These are phyloP conservation scores for Premnoplex brunnescens DNA, from an alignment of 2,797 vertebrate genomes.

Conservation along the genomic window DNA sequence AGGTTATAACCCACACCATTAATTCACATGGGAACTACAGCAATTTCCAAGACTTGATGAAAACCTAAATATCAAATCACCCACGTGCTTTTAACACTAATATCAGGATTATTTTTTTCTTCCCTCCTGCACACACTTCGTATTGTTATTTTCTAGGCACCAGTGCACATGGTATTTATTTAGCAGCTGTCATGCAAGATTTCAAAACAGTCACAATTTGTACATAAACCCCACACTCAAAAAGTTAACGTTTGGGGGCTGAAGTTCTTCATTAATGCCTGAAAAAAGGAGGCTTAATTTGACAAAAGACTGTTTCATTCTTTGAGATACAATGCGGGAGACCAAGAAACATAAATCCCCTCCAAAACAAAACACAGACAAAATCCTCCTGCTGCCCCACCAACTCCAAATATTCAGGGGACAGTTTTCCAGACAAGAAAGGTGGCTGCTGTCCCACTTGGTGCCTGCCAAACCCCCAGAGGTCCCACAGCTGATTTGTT, in stretches of 20 bases:
- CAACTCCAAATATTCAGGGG: not conserved
- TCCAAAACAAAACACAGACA: not conserved
- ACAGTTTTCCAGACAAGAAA: not conserved
- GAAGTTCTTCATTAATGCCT: not conserved
- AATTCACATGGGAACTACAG: not conserved
- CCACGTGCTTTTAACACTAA: not conserved
- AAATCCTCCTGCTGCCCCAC: not conserved
- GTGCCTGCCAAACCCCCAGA: not conserved
- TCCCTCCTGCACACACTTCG: not conserved
- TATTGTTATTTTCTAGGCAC: not conserved
- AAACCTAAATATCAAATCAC: not conserved
- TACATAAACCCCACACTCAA: not conserved
- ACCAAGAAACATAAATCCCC: not conserved
- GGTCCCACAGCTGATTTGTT: not conserved
- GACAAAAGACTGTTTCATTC: not conserved
- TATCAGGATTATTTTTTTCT: not conserved
- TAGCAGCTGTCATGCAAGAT: not conserved
- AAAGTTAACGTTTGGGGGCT: not conserved
- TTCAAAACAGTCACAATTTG: not conserved
- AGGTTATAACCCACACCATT: not conserved
- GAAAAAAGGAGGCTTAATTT: not conserved
- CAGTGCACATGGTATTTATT: not conserved
- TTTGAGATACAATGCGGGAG: not conserved
- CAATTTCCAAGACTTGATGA: not conserved
- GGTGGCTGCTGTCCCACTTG: not conserved